These are phyloP conservation scores for Achroia grisella DNA, from an alignment of 1,140 invertebrate genomes.

Conservation along the genomic window DNA sequence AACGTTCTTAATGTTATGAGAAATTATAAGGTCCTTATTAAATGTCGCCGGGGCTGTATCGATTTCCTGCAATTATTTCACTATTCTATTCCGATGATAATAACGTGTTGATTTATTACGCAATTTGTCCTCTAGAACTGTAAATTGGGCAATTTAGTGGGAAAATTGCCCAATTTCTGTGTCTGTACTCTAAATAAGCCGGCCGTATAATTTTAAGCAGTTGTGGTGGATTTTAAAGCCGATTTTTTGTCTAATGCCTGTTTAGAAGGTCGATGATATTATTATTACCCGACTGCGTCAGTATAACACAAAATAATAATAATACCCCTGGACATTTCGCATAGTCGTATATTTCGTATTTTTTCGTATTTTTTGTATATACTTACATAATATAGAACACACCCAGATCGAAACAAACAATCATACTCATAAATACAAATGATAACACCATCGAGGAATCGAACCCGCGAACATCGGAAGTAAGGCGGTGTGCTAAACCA, in stretches of 20 bases:
- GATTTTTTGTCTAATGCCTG: conserved; percentile 1
- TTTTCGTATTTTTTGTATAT: too few relatives aligned
- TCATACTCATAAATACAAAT: too few relatives aligned
- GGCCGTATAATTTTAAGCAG: conserved; percentile 10
- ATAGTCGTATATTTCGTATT: too few relatives aligned
- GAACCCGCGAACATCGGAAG: too few relatives aligned
- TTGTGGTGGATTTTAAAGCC: conserved; percentile 10
- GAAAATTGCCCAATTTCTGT: conserved; percentile 27
- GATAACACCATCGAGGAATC: too few relatives aligned
- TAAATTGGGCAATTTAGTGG: conserved; percentile 29
- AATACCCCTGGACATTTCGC: too few relatives aligned
- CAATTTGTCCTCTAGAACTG: conserved; percentile 6
- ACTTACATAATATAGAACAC: too few relatives aligned
- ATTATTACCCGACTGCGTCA: not conserved
- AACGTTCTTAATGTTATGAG: too few relatives aligned
- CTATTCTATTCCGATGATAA: not conserved
- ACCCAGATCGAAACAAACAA: too few relatives aligned
- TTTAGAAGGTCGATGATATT: not conserved
- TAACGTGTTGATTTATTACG: conserved; percentile 8
- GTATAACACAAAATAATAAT: too few relatives aligned
- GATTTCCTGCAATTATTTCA: conserved; percentile 1
- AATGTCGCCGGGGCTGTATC: not conserved
- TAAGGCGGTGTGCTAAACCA: too few relatives aligned
- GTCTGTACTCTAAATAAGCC: conserved; percentile 4
- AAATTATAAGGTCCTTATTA: too few relatives aligned